These are phyloP conservation scores for Lepus oiostolus DNA, from an alignment of 2,797 vertebrate genomes.

Conservation along the genomic window DNA sequence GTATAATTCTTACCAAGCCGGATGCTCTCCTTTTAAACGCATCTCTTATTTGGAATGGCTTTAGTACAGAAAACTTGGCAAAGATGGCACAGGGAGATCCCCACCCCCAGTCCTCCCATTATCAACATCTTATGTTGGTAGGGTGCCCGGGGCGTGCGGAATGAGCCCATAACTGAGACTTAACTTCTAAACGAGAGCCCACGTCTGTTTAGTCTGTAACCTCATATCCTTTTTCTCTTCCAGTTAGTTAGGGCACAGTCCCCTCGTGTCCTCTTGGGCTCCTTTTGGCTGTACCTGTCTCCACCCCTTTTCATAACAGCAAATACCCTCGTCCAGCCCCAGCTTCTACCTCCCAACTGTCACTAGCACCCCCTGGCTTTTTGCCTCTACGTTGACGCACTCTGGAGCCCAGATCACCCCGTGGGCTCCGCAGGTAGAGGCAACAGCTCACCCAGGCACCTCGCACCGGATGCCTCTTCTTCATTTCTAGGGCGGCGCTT, in stretches of 20 bases:
- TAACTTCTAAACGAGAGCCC: neutral
- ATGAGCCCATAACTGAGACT: neutral
- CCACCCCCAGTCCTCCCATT: neutral
- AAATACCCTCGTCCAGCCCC: neutral
- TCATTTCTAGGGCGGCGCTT: neutral
- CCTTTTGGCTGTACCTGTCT: conserved; percentile 2
- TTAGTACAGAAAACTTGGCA: conserved; percentile 28
- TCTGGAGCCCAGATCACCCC: neutral
- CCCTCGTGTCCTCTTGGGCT: neutral
- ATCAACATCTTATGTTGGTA: neutral
- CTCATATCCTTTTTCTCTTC: neutral
- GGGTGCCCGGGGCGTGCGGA: neutral
- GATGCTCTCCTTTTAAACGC: neutral
- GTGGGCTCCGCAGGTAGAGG: neutral
- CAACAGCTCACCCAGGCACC: neutral
- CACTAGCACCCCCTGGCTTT: neutral
- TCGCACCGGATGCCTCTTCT: neutral
- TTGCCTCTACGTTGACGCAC: neutral
- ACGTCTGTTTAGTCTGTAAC: conserved; percentile 33
- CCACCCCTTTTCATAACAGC: neutral
- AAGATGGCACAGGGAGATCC: neutral
- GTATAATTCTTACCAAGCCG: conserved; percentile 13
- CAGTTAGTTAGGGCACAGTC: no score
- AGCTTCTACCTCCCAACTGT: neutral
- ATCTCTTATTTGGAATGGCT: conserved; percentile 44